Percentiles rank a stretch among this genome's conserved stretches.
These are phyloP conservation scores for Siphamia tubifer DNA, from an alignment of 2,113 vertebrate genomes.

Conservation along the genomic window DNA sequence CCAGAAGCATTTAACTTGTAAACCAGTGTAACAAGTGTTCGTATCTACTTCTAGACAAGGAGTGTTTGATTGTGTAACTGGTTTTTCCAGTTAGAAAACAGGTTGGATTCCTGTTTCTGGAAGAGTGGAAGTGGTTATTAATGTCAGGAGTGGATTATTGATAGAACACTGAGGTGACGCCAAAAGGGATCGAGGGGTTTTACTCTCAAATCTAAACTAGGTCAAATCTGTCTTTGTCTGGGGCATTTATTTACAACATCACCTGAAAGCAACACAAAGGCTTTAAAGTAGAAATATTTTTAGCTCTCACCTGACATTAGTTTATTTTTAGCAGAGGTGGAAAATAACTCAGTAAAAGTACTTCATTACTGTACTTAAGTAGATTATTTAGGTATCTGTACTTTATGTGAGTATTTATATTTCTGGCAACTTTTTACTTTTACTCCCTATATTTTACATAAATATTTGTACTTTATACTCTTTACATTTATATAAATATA, in stretches of 20 bases:
- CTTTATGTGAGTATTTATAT: too few species aligned
- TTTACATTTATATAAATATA: too few species aligned
- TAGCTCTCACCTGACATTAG: neutral
- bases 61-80: neutral
- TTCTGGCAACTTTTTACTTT: too few species aligned
- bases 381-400: too few species aligned
- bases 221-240: constrained; percentile 5
- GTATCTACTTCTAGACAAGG: neutral
- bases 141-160: constrained; percentile 24
- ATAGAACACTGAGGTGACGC: neutral
- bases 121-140: neutral
- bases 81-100: constrained; percentile 9
- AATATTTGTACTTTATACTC: too few species aligned
- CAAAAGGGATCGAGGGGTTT: neutral
- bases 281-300: neutral
- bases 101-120: neutral
- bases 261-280: neutral
- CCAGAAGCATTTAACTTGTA: too few species aligned
- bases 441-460: too few species aligned
- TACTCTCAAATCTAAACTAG: constrained; percentile 4
- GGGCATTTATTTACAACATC: neutral
- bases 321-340: too few species aligned
- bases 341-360: too few species aligned
- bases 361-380: too few species aligned
- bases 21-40: neutral